phyloP scores from a whole-genome alignment of 2,113 vertebrate genomes.

The Tetraodon nigroviridis region DNA sequence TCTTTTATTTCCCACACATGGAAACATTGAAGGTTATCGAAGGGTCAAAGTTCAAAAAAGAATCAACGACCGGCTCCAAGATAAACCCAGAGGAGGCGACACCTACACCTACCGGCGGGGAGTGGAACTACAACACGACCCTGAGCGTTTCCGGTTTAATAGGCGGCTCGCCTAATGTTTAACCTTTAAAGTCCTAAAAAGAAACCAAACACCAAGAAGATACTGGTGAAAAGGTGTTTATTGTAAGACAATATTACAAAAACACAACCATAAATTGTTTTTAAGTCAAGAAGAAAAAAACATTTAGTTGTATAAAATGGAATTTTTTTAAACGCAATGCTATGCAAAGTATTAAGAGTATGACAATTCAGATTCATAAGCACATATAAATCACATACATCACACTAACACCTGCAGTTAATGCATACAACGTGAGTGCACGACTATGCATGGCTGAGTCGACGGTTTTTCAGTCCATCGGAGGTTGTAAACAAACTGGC shows the following conservation, averaged over 20 bases:
- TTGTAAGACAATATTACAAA: slow-evolving; percentile 56
- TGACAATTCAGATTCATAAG: slow-evolving; percentile 33
- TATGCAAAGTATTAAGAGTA: slow-evolving; percentile 40
- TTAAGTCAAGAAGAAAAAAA: slow-evolving; percentile 21
- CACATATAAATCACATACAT: slow-evolving; percentile 27
- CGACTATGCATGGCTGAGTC: slow-evolving; percentile 21
- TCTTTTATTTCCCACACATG: slow-evolving; percentile 40
- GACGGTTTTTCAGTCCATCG: slow-evolving; percentile 16
- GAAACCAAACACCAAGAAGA: background rate
- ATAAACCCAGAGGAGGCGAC: background rate
- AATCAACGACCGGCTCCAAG: background rate
- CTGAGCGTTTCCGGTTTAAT: background rate
- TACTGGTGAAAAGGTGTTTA: slow-evolving; percentile 58
- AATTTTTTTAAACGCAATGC: slow-evolving; percentile 16
- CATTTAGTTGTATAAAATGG: slow-evolving; percentile 56
- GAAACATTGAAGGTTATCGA: slow-evolving; percentile 57
- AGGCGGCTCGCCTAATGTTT: background rate
- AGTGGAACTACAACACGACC: slow-evolving; percentile 16
- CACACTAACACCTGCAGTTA: slow-evolving; percentile 34
- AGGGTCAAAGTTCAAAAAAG: slow-evolving; percentile 53
- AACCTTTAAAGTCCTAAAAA: background rate
- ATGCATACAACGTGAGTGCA: slow-evolving; percentile 33
- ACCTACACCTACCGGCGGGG: slow-evolving; percentile 53
- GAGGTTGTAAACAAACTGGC: slow-evolving; percentile 42
- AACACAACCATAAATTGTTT: slow-evolving; percentile 44